Percentiles rank a stretch among this genome's conserved stretches.
Evolutionary conservation across 2,888 invertebrate genomes (phyloP).

Genomic region (Cantharis lateralis): DNA sequence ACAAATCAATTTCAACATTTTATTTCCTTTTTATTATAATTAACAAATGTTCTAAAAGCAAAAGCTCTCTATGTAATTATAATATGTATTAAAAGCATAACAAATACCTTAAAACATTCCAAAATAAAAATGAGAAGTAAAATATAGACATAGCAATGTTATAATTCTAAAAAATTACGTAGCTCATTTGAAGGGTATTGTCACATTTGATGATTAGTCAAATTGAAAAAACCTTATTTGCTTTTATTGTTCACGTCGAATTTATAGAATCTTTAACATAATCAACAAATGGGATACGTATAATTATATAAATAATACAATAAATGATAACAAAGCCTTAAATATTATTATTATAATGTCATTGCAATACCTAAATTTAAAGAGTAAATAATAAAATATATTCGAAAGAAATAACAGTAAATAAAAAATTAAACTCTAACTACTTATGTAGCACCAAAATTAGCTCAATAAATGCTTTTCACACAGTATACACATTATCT

Average conservation of each 20-base stretch:
- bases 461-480: slow-evolving; percentile 55
- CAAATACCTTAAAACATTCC: slow-evolving; percentile 50
- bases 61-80: slow-evolving; percentile 46
- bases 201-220: neutral
- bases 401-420: slow-evolving; percentile 26
- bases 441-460: slow-evolving; percentile 54
- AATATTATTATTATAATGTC: slow-evolving; percentile 9
- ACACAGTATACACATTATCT: slow-evolving; percentile 52
- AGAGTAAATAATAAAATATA: slow-evolving; percentile 4
- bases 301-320: slow-evolving; percentile 27
- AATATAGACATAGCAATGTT: slow-evolving; percentile 40
- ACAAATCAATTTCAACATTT: slow-evolving; percentile 8
- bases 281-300: neutral
- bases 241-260: neutral
- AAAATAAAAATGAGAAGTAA: slow-evolving; percentile 45
- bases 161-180: slow-evolving; percentile 35
- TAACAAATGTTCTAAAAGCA: slow-evolving; percentile 52
- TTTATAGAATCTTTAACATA: neutral
- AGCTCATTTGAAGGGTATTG: slow-evolving; percentile 9
- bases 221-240: neutral
- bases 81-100: slow-evolving; percentile 47
- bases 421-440: slow-evolving; percentile 41
- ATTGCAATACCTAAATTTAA: slow-evolving; percentile 12
- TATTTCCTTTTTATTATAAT: slow-evolving; percentile 36
- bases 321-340: slow-evolving; percentile 19